Conservation (phyloP, 1,140 invertebrate species). For the Potamilus streckersoni region DNA sequence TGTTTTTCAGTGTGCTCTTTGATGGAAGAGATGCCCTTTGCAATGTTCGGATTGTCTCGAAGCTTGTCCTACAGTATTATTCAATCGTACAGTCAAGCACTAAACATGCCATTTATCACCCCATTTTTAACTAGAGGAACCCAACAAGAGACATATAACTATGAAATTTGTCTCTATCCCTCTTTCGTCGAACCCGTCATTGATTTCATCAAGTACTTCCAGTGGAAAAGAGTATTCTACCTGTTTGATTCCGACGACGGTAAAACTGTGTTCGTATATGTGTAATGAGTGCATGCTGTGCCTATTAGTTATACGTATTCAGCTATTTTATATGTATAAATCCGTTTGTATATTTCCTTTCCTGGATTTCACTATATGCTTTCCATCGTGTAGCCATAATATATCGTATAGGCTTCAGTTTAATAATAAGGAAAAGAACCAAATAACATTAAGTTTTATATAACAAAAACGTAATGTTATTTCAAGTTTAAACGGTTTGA, state of each 20-base stretch:
- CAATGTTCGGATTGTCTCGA: slow-evolving; percentile 89
- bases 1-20: slow-evolving; percentile 87
- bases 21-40: slow-evolving; percentile 89
- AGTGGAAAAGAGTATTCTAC: slow-evolving; percentile 93
- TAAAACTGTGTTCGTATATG: slow-evolving; percentile 71
- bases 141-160: slow-evolving; percentile 16
- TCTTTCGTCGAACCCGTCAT: slow-evolving; percentile 93
- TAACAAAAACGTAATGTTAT: too few relatives aligned
- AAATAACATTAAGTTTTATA: too few relatives aligned
- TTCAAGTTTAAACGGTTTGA: too few relatives aligned
- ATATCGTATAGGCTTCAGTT: too few relatives aligned
- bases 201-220: slow-evolving; percentile 90
- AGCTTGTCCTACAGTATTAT: slow-evolving; percentile 90
- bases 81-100: slow-evolving; percentile 27
- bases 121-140: slow-evolving; percentile 31
- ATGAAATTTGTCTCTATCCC: slow-evolving; percentile 81
- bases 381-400: too few relatives aligned
- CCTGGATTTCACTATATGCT: too few relatives aligned
- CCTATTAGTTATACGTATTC: too few relatives aligned
- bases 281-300: too few relatives aligned
- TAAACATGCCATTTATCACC: slow-evolving; percentile 89
- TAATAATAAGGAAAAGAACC: too few relatives aligned
- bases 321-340: too few relatives aligned
- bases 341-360: too few relatives aligned
- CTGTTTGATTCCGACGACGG: slow-evolving; percentile 95